phyloP scores from a whole-genome alignment of 2,888 invertebrate genomes.

The Nipponacmea schrenckii region DNA sequence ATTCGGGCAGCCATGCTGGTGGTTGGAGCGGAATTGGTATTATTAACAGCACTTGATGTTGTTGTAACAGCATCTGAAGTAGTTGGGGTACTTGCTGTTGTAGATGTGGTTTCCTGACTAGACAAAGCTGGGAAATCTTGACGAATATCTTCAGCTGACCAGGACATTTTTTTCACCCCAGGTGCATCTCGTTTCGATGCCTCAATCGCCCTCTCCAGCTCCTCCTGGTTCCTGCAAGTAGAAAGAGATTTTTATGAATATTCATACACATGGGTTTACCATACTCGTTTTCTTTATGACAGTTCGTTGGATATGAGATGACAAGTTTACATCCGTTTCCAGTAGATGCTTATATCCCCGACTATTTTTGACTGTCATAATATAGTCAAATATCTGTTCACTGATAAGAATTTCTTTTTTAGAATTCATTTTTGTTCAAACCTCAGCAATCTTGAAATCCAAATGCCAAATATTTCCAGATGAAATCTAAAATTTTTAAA shows the following conservation, averaged over 20 bases:
- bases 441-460: too few species aligned
- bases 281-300: too few species aligned
- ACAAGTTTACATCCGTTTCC: too few species aligned
- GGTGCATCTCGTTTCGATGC: slow-evolving; percentile 14
- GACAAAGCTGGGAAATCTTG: slow-evolving; percentile 31
- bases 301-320: too few species aligned
- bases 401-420: too few species aligned
- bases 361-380: too few species aligned
- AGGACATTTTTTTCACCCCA: slow-evolving; percentile 3
- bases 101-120: neutral
- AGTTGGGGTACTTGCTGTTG: slow-evolving; percentile 9
- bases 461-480: too few species aligned
- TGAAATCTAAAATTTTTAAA: too few species aligned
- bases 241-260: neutral
- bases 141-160: slow-evolving; percentile 5
- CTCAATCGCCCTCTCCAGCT: slow-evolving; percentile 16
- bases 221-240: slow-evolving; percentile 7
- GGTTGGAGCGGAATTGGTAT: neutral
- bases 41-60: slow-evolving; percentile 5
- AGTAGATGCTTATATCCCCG: too few species aligned
- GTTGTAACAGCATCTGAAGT: slow-evolving; percentile 8
- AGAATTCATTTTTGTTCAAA: too few species aligned
- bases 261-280: neutral
- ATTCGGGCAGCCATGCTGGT: neutral
- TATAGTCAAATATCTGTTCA: too few species aligned